Conservation (phyloP, 2,888 invertebrate species). For the Lordiphosa fenestrarum region DNA sequence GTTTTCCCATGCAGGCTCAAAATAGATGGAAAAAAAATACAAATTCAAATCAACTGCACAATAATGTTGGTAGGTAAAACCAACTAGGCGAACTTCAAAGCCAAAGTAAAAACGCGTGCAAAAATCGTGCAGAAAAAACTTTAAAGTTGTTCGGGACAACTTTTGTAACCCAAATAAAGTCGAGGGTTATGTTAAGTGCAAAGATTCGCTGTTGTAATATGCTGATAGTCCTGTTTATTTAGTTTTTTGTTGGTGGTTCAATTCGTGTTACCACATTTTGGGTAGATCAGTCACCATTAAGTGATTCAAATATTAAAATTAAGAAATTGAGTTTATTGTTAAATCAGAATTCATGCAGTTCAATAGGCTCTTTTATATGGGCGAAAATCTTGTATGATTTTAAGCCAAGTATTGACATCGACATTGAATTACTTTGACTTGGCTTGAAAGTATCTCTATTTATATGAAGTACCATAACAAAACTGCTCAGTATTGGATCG, state of each 20-base stretch:
- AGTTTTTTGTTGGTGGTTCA: conserved; percentile 1
- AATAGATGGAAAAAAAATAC: conserved; percentile 18
- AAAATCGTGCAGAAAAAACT: conserved; percentile 51
- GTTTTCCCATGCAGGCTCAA: conserved; percentile 56
- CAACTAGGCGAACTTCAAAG: conserved; percentile 48
- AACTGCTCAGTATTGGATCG: no score
- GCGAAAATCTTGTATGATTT: no score
- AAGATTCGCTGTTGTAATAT: no score
- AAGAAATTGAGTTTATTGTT: no score
- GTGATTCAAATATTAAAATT: no score
- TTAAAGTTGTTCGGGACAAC: conserved; percentile 48
- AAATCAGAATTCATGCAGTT: no score
- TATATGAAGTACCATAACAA: no score
- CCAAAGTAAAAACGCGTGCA: conserved; percentile 58
- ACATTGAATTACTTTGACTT: no score
- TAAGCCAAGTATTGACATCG: no score
- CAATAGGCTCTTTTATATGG: no score
- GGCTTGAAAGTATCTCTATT: no score
- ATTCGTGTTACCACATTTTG: conserved; percentile 17
- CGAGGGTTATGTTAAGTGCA: no score
- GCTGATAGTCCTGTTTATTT: conserved; percentile 1
- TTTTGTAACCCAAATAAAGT: conserved; percentile 19
- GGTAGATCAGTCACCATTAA: conserved; percentile 1
- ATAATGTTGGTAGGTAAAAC: conserved; percentile 14
- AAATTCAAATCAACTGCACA: conserved; percentile 5